Percentiles rank a stretch among this genome's conserved stretches.
Evolutionary conservation across 2,888 invertebrate species (phyloP).

Genomic region (Campopleginae sp.): DNA sequence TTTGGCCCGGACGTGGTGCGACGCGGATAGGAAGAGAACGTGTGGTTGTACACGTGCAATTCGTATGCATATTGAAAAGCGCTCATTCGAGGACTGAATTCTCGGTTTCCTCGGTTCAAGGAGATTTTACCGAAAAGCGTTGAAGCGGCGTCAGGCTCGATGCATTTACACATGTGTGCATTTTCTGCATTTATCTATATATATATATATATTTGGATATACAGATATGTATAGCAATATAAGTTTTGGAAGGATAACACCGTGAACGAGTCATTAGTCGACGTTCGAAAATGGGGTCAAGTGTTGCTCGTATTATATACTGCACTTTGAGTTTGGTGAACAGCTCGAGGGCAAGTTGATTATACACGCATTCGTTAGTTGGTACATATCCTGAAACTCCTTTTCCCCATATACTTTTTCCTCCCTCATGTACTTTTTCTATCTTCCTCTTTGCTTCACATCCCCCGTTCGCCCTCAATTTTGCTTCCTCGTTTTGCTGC

Average conservation of each 20-base stretch:
- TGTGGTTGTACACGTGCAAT: slow-evolving; percentile 44
- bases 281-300: slow-evolving; percentile 76
- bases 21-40: slow-evolving; percentile 3
- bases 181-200: not conserved
- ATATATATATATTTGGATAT: not conserved
- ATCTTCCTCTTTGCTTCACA: slow-evolving; percentile 12
- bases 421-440: slow-evolving; percentile 38
- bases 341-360: slow-evolving; percentile 65
- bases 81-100: slow-evolving; percentile 54
- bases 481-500: not conserved
- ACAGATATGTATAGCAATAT: not conserved
- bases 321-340: slow-evolving; percentile 50
- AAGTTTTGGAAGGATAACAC: slow-evolving; percentile 49
- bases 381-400: slow-evolving; percentile 31
- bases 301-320: slow-evolving; percentile 61
- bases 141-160: slow-evolving; percentile 42
- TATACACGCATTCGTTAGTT: slow-evolving; percentile 59
- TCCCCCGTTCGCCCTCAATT: slow-evolving; percentile 5
- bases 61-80: slow-evolving; percentile 65
- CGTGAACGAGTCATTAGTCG: slow-evolving; percentile 72
- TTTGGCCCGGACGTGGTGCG: slow-evolving; percentile 13
- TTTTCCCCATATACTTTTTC: slow-evolving; percentile 18
- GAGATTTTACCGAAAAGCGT: slow-evolving; percentile 64
- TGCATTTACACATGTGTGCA: slow-evolving; percentile 1
- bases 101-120: slow-evolving; percentile 47